Percentiles rank a stretch among this genome's conserved stretches.
phyloP scores from a whole-genome alignment of 1,140 invertebrate genomes.

The Sarcophaga bullata region DNA sequence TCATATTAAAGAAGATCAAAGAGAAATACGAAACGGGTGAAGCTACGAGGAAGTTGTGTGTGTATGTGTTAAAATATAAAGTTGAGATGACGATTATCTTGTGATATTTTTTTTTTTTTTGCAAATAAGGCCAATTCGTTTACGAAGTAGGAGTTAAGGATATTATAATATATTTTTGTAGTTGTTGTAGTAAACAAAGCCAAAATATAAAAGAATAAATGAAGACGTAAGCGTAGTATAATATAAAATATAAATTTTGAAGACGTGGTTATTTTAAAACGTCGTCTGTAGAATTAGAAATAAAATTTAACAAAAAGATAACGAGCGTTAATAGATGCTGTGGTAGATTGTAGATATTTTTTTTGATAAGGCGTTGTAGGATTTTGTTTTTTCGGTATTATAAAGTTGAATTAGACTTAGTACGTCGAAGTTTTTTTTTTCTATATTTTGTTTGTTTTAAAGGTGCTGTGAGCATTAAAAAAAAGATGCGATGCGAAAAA shows the following conservation, averaged over 20 bases:
- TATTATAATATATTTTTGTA: too few relatives aligned
- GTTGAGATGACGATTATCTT: neutral
- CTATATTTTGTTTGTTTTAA: neutral
- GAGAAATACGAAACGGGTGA: constrained; percentile 15
- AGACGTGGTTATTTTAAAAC: neutral
- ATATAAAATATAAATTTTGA: neutral
- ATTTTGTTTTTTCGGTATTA: neutral
- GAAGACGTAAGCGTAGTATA: constrained; percentile 16
- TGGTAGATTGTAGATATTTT: neutral
- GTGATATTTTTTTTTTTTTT: neutral
- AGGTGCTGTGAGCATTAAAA: neutral
- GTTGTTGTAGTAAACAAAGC: neutral
- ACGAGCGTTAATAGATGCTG: neutral
- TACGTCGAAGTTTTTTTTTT: constrained; percentile 9
- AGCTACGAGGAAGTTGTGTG: constrained; percentile 25
- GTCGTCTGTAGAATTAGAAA: neutral
- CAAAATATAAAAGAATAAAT: neutral
- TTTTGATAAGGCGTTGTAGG: neutral
- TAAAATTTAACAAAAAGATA: neutral
- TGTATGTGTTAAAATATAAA: constrained; percentile 26
- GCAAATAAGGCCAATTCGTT: constrained; percentile 1
- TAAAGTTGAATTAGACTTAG: constrained; percentile 7
- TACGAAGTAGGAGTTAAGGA: constrained; percentile 17
- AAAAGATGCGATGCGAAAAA: constrained; percentile 21
- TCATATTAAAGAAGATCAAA: neutral